Percentiles rank a stretch among this genome's conserved stretches.
Evolutionary conservation across 2,113 vertebrate genomes (phyloP).

Genomic region (Haemorhous mexicanus): DNA sequence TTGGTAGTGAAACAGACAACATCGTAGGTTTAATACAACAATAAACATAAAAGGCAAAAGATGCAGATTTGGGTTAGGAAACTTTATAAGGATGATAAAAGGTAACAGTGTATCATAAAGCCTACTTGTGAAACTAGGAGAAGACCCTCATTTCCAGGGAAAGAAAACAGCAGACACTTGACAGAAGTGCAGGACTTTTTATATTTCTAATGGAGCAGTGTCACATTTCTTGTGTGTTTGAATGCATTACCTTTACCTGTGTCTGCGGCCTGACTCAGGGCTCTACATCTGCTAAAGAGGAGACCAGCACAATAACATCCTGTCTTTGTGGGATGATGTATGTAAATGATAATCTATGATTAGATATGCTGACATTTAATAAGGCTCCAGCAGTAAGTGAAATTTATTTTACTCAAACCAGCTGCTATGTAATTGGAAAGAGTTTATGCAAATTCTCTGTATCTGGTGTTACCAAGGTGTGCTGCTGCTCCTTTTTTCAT

Average conservation of each 20-base stretch:
- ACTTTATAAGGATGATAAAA: conserved; percentile 57
- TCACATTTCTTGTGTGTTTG: neutral
- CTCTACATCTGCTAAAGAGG: neutral
- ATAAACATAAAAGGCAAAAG: conserved; percentile 55
- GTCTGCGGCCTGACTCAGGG: neutral
- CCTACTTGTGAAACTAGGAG: neutral
- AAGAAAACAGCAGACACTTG: neutral
- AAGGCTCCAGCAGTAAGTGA: conserved; percentile 51
- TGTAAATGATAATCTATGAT: conserved; percentile 12
- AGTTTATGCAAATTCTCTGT: conserved; percentile 67
- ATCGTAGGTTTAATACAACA: conserved; percentile 31
- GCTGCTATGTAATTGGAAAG: conserved; percentile 54
- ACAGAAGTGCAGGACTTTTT: neutral
- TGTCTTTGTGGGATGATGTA: neutral
- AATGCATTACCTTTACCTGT: neutral
- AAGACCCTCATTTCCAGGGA: neutral
- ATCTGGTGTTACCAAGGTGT: conserved; percentile 56
- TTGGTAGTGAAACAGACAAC: conserved; percentile 43
- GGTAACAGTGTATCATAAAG: conserved; percentile 14
- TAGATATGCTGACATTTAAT: conserved; percentile 38
- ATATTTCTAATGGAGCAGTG: neutral
- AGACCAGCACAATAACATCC: neutral
- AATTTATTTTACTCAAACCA: conserved; percentile 66
- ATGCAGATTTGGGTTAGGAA: conserved; percentile 56
- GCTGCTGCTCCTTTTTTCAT: conserved; percentile 49